These are phyloP conservation scores for Hypotaenidia philippensis DNA, from an alignment of 2,797 vertebrate species.

Conservation along the genomic window DNA sequence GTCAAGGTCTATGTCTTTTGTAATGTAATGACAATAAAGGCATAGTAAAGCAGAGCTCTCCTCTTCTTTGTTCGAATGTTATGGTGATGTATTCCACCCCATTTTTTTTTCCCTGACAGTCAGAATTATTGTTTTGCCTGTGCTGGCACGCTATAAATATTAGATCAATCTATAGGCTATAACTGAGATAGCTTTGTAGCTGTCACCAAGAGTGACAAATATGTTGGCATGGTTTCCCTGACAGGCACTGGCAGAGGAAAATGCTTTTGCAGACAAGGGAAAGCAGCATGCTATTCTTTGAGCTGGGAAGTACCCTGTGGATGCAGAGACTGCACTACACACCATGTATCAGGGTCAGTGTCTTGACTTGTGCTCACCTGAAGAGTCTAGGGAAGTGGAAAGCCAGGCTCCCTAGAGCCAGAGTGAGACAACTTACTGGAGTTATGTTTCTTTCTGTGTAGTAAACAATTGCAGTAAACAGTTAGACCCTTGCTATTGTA, in stretches of 20 bases:
- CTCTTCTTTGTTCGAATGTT: conserved; percentile 10
- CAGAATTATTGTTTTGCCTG: conserved; percentile 59
- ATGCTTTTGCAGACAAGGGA: background rate
- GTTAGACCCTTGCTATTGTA: background rate
- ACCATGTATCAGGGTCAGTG: background rate
- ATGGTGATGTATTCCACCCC: background rate
- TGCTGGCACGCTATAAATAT: conserved; percentile 36
- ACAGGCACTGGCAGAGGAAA: background rate
- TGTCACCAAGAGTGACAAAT: conserved; percentile 36
- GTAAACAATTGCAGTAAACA: background rate
- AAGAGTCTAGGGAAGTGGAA: background rate
- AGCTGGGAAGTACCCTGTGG: background rate
- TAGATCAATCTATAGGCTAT: conserved; percentile 31
- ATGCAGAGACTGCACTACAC: background rate
- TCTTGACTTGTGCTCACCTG: background rate
- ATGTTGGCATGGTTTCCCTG: background rate
- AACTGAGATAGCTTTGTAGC: conserved; percentile 31
- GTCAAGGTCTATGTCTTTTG: background rate
- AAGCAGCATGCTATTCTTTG: background rate
- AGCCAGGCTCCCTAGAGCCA: background rate
- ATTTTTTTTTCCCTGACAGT: background rate
- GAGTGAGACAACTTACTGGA: background rate
- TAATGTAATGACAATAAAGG: background rate
- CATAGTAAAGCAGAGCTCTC: background rate
- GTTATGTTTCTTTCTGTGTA: background rate